A percentile compares a stretch with the other conserved stretches of the same genome.
Conservation (phyloP, 2,113 vertebrate species). For the Columba livia region DNA sequence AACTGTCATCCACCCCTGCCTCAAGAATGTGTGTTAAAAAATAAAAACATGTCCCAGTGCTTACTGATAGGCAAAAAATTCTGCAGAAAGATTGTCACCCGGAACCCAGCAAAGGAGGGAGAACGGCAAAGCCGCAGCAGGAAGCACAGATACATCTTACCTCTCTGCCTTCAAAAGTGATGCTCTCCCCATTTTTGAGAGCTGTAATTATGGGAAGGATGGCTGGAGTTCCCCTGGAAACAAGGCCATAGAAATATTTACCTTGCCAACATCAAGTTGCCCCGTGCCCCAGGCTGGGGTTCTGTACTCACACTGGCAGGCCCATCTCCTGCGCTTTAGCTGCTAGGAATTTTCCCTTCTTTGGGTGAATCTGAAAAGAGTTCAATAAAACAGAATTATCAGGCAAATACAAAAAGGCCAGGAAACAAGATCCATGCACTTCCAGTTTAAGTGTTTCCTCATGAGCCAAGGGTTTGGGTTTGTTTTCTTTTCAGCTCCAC, state of each 20-base stretch:
- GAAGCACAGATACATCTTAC: conserved; percentile 55
- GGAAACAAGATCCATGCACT: not conserved
- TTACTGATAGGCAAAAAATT: not conserved
- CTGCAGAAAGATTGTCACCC: not conserved
- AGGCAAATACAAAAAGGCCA: not conserved
- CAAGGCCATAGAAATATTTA: not conserved
- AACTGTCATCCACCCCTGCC: not conserved
- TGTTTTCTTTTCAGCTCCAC: not conserved
- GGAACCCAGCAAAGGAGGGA: not conserved
- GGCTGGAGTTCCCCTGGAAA: conserved; percentile 86
- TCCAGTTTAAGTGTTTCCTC: not conserved
- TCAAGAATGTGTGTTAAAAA: not conserved
- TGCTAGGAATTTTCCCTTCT: conserved; percentile 90
- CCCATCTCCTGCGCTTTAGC: conserved; percentile 87
- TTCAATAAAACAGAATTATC: not conserved
- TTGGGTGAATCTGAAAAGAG: conserved; percentile 76
- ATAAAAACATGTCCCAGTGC: not conserved
- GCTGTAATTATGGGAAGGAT: conserved; percentile 88
- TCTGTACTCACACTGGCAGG: conserved; percentile 88
- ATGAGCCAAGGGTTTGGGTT: not conserved
- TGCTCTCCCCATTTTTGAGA: conserved; percentile 83
- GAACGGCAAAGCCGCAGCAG: not conserved
- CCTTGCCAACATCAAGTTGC: not conserved
- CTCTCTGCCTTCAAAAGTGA: conserved; percentile 87
- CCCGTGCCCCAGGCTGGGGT: not conserved